Percentiles rank a stretch among this genome's conserved stretches.
These are phyloP conservation scores for Lates japonicus DNA, from an alignment of 2,797 vertebrate genomes.

Conservation along the genomic window DNA sequence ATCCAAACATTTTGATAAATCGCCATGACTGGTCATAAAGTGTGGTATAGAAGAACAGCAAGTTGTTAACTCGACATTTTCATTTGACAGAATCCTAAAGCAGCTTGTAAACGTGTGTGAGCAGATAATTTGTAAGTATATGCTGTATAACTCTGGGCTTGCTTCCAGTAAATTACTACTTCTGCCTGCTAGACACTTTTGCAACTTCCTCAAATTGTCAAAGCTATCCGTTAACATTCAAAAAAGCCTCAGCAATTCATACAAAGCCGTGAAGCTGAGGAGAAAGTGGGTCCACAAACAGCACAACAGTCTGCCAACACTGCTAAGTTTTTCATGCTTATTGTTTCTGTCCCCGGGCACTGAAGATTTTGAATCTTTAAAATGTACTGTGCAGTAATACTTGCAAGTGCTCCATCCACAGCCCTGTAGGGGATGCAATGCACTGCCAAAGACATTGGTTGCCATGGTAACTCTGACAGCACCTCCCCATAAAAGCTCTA, in stretches of 20 bases:
- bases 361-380: conserved; percentile 66
- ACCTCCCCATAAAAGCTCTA: conserved; percentile 68
- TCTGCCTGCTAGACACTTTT: conserved; percentile 45
- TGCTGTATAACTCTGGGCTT: conserved; percentile 40
- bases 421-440: conserved; percentile 62
- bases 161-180: conserved; percentile 54
- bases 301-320: conserved; percentile 37
- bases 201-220: conserved; percentile 52
- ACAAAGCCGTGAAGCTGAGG: conserved; percentile 20
- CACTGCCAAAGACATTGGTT: conserved; percentile 65
- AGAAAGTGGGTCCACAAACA: conserved; percentile 18
- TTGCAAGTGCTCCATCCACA: conserved; percentile 53
- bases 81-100: conserved; percentile 60
- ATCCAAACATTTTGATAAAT: conserved; percentile 41
- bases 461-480: conserved; percentile 69
- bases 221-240: conserved; percentile 40
- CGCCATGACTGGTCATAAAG: conserved; percentile 43
- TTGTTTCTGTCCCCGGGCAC: conserved; percentile 57
- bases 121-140: conserved; percentile 46
- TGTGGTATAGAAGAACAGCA: conserved; percentile 27
- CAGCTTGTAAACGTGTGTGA: conserved; percentile 58
- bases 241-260: conserved; percentile 31
- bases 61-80: conserved; percentile 63
- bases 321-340: conserved; percentile 55
- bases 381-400: conserved; percentile 52